Evolutionary conservation across 2,113 vertebrate genomes (phyloP).

Genomic region (Ceuthmochares aereus): DNA sequence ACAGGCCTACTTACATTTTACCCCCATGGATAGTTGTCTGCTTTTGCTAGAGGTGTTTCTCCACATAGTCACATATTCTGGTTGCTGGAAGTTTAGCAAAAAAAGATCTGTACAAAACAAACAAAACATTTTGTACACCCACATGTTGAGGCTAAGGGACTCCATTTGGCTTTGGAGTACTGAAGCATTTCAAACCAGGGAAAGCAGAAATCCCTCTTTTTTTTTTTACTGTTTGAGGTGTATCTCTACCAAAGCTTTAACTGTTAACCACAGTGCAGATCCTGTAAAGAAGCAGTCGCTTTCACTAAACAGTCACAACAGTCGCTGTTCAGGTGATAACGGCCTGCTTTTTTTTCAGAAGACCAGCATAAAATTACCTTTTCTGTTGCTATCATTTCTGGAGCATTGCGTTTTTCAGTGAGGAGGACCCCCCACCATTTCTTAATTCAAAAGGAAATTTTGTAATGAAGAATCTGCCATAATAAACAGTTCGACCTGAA

Average conservation of each 20-base stretch:
- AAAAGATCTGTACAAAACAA: accelerated
- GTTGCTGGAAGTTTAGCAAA: neutral
- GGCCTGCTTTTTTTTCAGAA: neutral
- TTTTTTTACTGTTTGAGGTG: neutral
- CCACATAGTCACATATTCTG: neutral
- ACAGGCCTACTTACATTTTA: neutral
- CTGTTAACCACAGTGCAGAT: neutral
- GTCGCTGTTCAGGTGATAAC: neutral
- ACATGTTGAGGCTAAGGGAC: neutral
- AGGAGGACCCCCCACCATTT: accelerated
- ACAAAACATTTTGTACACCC: neutral
- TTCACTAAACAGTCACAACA: neutral
- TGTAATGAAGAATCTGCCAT: neutral
- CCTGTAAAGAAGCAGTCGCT: neutral
- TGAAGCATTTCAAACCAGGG: neutral
- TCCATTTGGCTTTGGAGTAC: neutral
- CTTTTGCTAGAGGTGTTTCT: neutral
- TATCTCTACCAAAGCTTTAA: neutral
- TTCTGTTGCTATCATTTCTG: neutral
- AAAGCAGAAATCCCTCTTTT: neutral
- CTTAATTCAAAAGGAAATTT: neutral
- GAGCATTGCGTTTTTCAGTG: neutral
- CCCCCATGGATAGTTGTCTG: neutral
- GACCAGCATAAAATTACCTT: neutral
- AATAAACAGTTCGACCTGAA: accelerated